Evolutionary conservation across 2,888 invertebrate genomes (phyloP).

Genomic region (Brenthis daphne): DNA sequence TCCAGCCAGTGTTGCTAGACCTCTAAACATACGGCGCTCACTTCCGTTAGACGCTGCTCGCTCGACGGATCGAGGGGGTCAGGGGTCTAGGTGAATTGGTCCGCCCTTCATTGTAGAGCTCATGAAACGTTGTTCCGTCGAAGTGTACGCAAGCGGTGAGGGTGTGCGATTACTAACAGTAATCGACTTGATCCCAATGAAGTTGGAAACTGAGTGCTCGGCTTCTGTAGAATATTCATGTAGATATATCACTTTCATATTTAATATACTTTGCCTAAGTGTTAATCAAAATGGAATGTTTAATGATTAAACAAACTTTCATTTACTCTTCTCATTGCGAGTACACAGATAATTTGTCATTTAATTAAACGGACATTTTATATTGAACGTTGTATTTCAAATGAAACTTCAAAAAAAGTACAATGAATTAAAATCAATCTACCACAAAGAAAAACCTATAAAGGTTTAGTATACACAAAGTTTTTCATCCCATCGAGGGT

Average conservation of each 20-base stretch:
- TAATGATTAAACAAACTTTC: no score
- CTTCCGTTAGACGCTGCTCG: slow-evolving; percentile 47
- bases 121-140: slow-evolving; percentile 56
- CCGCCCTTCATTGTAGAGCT: slow-evolving; percentile 46
- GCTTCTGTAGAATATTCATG: slow-evolving; percentile 39
- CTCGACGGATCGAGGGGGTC: slow-evolving; percentile 38
- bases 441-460: slow-evolving; percentile 10
- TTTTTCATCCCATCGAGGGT: slow-evolving; percentile 32
- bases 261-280: neutral
- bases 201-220: slow-evolving; percentile 65
- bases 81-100: slow-evolving; percentile 51
- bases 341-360: no score
- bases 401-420: neutral
- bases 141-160: slow-evolving; percentile 62
- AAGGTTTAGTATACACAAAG: slow-evolving; percentile 17
- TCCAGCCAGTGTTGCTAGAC: slow-evolving; percentile 45
- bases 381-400: neutral
- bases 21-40: slow-evolving; percentile 51
- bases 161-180: slow-evolving; percentile 73
- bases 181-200: slow-evolving; percentile 78
- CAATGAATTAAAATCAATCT: neutral
- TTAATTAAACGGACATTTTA: no score
- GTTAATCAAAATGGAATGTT: no score
- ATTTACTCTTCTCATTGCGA: no score
- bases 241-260: neutral